Conservation (phyloP, 1,140 invertebrate species). For the Pseudomyrmex cubaensis region DNA sequence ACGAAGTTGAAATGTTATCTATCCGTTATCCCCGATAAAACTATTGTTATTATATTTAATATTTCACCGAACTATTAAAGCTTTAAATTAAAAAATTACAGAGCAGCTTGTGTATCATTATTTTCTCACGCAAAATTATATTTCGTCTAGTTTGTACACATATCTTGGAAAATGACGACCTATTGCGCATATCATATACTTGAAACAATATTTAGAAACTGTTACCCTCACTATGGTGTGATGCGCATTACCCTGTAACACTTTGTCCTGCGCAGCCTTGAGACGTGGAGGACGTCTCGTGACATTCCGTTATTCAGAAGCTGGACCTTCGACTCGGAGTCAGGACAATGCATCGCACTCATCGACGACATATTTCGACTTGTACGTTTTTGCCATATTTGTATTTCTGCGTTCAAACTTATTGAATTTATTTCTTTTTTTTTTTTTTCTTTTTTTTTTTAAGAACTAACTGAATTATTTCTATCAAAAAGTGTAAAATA, state of each 20-base stretch:
- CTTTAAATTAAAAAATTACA: no score
- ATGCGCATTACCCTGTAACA: slow-evolving; percentile 62
- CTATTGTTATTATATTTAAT: background rate
- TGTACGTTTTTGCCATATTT: background rate
- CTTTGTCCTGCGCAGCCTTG: slow-evolving; percentile 62
- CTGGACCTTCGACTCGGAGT: slow-evolving; percentile 24
- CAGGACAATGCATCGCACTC: slow-evolving; percentile 7
- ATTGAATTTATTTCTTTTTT: background rate
- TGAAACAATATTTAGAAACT: slow-evolving; percentile 64
- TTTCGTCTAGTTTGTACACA: no score
- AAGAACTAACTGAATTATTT: no score
- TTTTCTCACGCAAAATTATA: no score
- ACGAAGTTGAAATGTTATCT: background rate
- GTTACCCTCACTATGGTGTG: slow-evolving; percentile 35
- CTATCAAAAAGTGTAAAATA: no score
- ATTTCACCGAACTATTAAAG: no score
- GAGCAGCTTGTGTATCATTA: no score
- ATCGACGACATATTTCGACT: background rate
- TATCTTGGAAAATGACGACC: no score
- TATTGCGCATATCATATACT: slow-evolving; percentile 40
- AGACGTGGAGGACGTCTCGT: slow-evolving; percentile 49
- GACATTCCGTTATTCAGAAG: slow-evolving; percentile 46
- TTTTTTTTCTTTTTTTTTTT: background rate
- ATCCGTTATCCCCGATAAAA: background rate
- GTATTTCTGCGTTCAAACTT: background rate